phyloP scores from a whole-genome alignment of 2,888 invertebrate species.

The Chorisops tibialis region DNA sequence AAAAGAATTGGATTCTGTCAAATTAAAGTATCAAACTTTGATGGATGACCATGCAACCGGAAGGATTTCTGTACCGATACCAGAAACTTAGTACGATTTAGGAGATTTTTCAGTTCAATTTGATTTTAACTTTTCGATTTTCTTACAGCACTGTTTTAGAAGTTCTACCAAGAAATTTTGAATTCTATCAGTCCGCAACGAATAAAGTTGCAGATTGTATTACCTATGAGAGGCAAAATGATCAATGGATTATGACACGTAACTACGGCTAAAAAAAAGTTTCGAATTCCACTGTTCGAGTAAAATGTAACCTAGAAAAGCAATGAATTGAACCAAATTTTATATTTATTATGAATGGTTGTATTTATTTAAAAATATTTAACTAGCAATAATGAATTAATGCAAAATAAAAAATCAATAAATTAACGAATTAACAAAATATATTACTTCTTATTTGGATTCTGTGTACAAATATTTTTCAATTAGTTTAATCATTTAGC shows the following conservation, averaged over 20 bases:
- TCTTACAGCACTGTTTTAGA: conserved; percentile 44
- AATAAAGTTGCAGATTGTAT: conserved; percentile 46
- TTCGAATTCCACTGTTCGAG: no score
- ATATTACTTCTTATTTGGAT: conserved; percentile 26
- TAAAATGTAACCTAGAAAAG: no score
- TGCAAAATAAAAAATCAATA: background rate
- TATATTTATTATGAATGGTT: no score
- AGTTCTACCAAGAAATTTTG: conserved; percentile 44
- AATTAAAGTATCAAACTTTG: conserved; percentile 39
- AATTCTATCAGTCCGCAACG: conserved; percentile 42
- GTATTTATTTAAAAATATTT: no score
- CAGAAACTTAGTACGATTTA: conserved; percentile 44
- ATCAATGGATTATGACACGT: conserved; percentile 40
- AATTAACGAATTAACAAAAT: conserved; percentile 30
- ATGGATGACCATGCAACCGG: conserved; percentile 36
- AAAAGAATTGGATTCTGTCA: conserved; percentile 36
- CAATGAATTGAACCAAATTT: no score
- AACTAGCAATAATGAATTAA: background rate
- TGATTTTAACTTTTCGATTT: background rate
- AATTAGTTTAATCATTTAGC: conserved; percentile 4
- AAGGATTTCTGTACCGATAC: conserved; percentile 33
- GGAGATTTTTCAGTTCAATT: no score
- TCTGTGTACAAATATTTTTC: conserved; percentile 7
- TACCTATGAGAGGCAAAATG: conserved; percentile 39
- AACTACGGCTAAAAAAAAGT: conserved; percentile 25